A percentile compares a stretch with the other conserved stretches of the same genome.
Evolutionary conservation across 2,888 invertebrate species (phyloP).

Genomic region (Pteria penguin): DNA sequence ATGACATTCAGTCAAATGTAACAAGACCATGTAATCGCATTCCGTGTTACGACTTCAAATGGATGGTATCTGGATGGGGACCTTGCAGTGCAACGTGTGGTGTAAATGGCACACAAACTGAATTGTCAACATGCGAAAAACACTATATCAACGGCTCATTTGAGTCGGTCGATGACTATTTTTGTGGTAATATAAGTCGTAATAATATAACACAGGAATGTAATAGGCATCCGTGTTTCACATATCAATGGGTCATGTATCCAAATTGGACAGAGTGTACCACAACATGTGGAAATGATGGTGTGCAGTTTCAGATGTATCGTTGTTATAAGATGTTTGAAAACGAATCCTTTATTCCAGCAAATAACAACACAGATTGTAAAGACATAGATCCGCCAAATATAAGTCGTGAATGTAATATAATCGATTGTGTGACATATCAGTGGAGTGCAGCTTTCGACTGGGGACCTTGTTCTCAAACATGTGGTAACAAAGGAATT

Average conservation of each 20-base stretch:
- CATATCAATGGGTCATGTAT: constrained; percentile 61
- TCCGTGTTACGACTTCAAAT: constrained; percentile 46
- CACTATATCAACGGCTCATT: neutral
- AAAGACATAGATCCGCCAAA: constrained; percentile 41
- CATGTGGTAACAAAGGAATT: constrained; percentile 45
- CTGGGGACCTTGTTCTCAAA: constrained; percentile 49
- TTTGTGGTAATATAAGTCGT: constrained; percentile 2
- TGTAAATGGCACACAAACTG: constrained; percentile 47
- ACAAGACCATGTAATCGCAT: neutral
- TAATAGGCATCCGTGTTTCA: constrained; percentile 3
- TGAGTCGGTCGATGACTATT: neutral
- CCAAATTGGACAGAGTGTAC: constrained; percentile 63
- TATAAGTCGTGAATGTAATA: constrained; percentile 49
- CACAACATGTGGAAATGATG: constrained; percentile 58
- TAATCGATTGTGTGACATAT: constrained; percentile 45
- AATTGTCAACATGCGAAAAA: constrained; percentile 12
- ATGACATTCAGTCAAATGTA: neutral
- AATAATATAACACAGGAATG: neutral
- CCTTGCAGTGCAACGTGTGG: constrained; percentile 62
- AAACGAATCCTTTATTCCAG: neutral
- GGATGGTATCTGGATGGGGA: constrained; percentile 61
- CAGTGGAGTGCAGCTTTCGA: constrained; percentile 41
- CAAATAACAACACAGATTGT: constrained; percentile 29
- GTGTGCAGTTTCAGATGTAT: constrained; percentile 38
- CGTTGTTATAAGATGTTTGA: neutral